Evolutionary conservation across 1,140 invertebrate species (phyloP), one percentile per base, ranked within the genome.

Genomic region (Elysia chlorotica): DNA sequence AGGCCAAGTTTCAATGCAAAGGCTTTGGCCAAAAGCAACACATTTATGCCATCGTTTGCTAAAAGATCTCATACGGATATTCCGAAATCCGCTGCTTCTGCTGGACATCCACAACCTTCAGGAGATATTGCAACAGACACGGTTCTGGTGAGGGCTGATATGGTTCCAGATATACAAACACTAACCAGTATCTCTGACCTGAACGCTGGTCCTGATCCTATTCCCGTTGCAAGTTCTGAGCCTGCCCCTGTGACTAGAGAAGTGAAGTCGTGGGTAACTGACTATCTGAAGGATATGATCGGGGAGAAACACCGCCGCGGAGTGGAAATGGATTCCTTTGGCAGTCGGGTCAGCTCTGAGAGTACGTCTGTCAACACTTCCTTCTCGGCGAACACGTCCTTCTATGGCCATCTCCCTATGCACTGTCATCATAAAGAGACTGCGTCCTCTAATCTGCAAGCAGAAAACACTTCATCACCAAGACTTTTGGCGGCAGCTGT

Each of bases 1-100:
- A 59, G 17, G 56, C 56, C 56, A 59, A 59, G 56, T 6, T 59
- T 59, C 28, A 59, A 59, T 59, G 56, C 56, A 28, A 59, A 59
- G 25, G 56, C 56, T 25, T 59, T 59, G 28, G 25, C 56, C 28
- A 19, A 19, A 59, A 30, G 10, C 25, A 10, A 59, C 10, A 28
- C 10, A 6, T 19, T 59, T 25, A 6, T 59, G 28, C 56, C 56
- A 59, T 10, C 56, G 28, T 59, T 19, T 19, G 56, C 56, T 25
- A 28, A 10, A n/a, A n/a, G n/a, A n/a, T n/a, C n/a, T n/a, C n/a
- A n/a, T n/a, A n/a, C n/a, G n/a, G n/a, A n/a, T n/a, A n/a, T n/a
- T n/a, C n/a, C n/a, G n/a, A n/a, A n/a, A n/a, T n/a, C n/a, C n/a
- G n/a, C n/a, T n/a, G n/a, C n/a, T n/a, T n/a, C n/a, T n/a, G n/a